Evolutionary conservation across 2,888 invertebrate genomes (phyloP), one percentile per base, ranked within the genome.

Genomic region (Heliconius ethilla): DNA sequence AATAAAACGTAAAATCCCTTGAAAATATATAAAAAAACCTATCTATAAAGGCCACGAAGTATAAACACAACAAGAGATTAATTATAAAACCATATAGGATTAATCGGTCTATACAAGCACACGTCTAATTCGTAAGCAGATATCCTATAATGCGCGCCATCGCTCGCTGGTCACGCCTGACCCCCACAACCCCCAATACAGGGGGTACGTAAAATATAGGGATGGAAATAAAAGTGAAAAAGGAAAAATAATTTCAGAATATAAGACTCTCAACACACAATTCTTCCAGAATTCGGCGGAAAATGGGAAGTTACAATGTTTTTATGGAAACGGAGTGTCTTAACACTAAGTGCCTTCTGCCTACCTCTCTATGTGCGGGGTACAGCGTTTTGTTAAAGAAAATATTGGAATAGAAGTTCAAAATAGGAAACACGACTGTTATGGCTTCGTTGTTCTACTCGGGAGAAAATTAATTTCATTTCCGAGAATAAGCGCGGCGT

Each of bases 81-180:
- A 55, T 55, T 70, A 70, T 67, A 67, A 67, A 70, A 74, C 63
- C 40, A 27, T 62, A 45, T 45, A 45, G 74, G 62, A 74, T 45
- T 63, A 74, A 74, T 65, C 63, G 63, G 22, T 74, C 65, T 74
- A 29, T 72, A 74, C 27, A 15, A 2, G 55, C 55, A 33, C 45
- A 74, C 51, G 29, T 78, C 69, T 75, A 73, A 75, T 73, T 75
- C 75, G 78, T 78, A 79, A 79, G 80, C 37, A 77, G 82, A 82
- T 80, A 81, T 66, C 81, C 74, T 78, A 74, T 83, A 82, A 83
- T 82, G 55, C 82, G 70, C 77, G 40, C 81, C 82, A 78, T 77
- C 78, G 76, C 72, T 70, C 80, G 70, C 67, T 55, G 78, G 81
- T 78, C 83, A 83, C 82, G 82, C 76, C 78, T 70, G n/a, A 55